Base-by-base conservation (phyloP, 1,140 invertebrate genomes). In the Drosophila tani region DNA sequence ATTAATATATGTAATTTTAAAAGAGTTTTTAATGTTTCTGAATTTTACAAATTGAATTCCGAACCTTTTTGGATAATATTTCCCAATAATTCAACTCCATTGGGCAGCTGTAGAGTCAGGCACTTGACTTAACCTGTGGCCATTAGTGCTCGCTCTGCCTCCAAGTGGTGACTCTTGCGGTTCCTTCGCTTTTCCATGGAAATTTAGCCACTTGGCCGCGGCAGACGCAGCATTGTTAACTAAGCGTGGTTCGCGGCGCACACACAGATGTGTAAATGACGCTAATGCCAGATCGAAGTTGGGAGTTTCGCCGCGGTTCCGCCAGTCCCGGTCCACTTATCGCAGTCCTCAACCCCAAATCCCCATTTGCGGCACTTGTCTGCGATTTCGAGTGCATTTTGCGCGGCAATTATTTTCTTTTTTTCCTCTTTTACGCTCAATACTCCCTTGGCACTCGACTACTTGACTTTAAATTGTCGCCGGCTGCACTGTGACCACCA, bases 381-480 rank as follows among this genome's bases (percentile, higher is more conserved):
- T 78, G 73, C 62, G 53, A 81, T 78, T 79, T 90, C 69, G 50
- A 88, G 77, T 84, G 74, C 68, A 75, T 84, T 77, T 78, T 51
- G 49, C 68, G 51, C 77, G 58, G 60, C 84, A 88, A 88, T 88
- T 87, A 88, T 87, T 88, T 81, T 71, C 19, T 68, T 32, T 21
- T 0, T 38, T 8, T 15, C 3, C 17, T 53, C 7, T 17, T 21
- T 38, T 0, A 7, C 6, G 70, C 79, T 73, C 73, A 81, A 86
- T 84, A 64, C 49, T 59, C 49, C 15, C 40, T 6, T 41, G 38
- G 40, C 27, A 21, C 35, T 45, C 8, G 50, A 80, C 77, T 82
- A 85, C 83, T 87, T 88, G 84, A 87, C 76, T 87, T 88, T 83
- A 87, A 87, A 87, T 87, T 87, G 83, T 86, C 80, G 80, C 63